Evolutionary conservation across 2,113 vertebrate genomes (phyloP).

Genomic region (Dunckerocampus dactyliophorus): DNA sequence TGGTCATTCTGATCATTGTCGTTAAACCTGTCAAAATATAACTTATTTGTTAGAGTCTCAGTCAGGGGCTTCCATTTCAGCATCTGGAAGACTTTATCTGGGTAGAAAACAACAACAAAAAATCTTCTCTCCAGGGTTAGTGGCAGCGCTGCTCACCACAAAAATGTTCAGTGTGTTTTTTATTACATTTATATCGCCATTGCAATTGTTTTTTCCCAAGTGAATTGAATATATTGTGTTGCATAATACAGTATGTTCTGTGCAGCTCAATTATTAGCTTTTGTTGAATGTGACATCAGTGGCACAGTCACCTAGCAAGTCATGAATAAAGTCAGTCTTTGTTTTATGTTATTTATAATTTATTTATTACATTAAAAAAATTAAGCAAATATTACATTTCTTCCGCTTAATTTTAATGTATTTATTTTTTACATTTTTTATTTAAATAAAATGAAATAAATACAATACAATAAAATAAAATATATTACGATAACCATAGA

Average conservation of each 20-base stretch:
- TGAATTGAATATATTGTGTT: not conserved
- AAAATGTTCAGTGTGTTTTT: constrained; percentile 28
- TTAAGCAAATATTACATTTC: not conserved
- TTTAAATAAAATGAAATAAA: no score
- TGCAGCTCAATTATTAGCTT: not conserved
- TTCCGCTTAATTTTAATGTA: not conserved
- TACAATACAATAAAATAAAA: no score
- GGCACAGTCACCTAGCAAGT: not conserved
- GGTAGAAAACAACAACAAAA: constrained; percentile 35
- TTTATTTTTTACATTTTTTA: not conserved
- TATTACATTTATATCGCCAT: constrained; percentile 27
- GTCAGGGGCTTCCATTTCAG: constrained; percentile 34
- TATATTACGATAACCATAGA: no score
- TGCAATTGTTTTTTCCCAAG: constrained; percentile 4
- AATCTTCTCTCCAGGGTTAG: constrained; percentile 36
- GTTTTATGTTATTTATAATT: not conserved
- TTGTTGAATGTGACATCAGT: not conserved
- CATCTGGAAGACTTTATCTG: constrained; percentile 65
- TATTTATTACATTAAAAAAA: not conserved
- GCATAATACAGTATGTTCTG: not conserved
- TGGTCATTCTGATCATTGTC: constrained; percentile 10
- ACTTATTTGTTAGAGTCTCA: constrained; percentile 4
- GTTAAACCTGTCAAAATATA: constrained; percentile 40
- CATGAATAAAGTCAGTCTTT: not conserved
- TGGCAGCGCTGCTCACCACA: constrained; percentile 33